A percentile compares a stretch with the other conserved stretches of the same genome.
Evolutionary conservation across 2,888 invertebrate genomes (phyloP).

Genomic region (Eilema caniola): DNA sequence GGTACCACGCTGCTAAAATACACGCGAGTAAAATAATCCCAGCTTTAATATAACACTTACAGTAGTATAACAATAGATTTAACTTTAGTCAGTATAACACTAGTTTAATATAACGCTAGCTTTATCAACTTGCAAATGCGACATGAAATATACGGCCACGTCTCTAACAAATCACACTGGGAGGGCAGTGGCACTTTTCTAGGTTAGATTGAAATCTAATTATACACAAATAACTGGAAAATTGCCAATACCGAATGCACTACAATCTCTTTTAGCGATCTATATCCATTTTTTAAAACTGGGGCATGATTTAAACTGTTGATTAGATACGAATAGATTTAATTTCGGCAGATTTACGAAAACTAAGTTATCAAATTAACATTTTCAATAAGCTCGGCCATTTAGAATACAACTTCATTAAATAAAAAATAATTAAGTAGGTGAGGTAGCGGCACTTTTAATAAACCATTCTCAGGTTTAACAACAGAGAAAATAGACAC

Average conservation of each 20-base stretch:
- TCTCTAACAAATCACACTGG: not conserved
- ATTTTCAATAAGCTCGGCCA: too few species aligned
- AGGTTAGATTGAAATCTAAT: conserved; percentile 1
- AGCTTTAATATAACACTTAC: too few species aligned
- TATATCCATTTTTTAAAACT: not conserved
- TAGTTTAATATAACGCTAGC: not conserved
- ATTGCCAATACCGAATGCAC: not conserved
- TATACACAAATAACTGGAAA: not conserved
- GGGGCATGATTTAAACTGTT: not conserved
- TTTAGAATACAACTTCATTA: too few species aligned
- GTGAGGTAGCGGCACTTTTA: too few species aligned
- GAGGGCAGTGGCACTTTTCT: not conserved
- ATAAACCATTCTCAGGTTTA: too few species aligned
- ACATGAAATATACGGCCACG: not conserved
- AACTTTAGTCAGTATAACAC: not conserved
- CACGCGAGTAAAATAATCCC: too few species aligned
- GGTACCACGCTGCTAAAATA: too few species aligned
- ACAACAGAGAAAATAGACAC: too few species aligned
- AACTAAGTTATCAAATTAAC: too few species aligned
- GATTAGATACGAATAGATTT: too few species aligned
- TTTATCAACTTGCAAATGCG: not conserved
- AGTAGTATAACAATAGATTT: too few species aligned
- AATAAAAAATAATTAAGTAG: too few species aligned
- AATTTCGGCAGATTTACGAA: not conserved
- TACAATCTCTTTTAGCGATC: not conserved